Conservation (phyloP, 2,113 vertebrate species). For the Etheostoma cragini region DNA sequence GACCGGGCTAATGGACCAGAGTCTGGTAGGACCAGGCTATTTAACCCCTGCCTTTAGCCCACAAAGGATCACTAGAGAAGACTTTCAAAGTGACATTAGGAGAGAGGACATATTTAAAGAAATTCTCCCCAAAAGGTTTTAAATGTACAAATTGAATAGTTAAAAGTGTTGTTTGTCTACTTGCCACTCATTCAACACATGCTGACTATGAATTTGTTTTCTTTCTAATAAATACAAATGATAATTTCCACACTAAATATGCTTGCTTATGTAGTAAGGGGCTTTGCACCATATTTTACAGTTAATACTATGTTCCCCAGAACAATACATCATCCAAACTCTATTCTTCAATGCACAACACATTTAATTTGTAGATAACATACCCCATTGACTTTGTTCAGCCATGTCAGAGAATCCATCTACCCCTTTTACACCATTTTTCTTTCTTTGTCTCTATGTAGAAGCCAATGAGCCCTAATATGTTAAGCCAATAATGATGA, state of each 20-base stretch:
- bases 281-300: background rate
- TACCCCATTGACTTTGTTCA: conserved; percentile 53
- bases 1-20: no score
- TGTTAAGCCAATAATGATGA: conserved; percentile 69
- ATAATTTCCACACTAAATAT: background rate
- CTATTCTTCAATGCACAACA: conserved; percentile 33
- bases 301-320: conserved; percentile 6
- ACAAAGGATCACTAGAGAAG: background rate
- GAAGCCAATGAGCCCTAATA: conserved; percentile 62
- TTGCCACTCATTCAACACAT: no score
- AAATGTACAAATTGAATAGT: background rate
- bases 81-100: background rate
- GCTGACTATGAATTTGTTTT: background rate
- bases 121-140: background rate
- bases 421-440: conserved; percentile 44
- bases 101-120: background rate
- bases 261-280: background rate
- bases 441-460: conserved; percentile 41
- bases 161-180: no score
- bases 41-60: background rate
- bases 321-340: conserved; percentile 27
- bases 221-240: background rate
- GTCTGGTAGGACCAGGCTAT: no score
- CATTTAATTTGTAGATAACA: conserved; percentile 63
- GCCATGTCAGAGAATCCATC: conserved; percentile 25